Conservation (phyloP, 2,888 invertebrate species). For the Amblyteles armatorius region DNA sequence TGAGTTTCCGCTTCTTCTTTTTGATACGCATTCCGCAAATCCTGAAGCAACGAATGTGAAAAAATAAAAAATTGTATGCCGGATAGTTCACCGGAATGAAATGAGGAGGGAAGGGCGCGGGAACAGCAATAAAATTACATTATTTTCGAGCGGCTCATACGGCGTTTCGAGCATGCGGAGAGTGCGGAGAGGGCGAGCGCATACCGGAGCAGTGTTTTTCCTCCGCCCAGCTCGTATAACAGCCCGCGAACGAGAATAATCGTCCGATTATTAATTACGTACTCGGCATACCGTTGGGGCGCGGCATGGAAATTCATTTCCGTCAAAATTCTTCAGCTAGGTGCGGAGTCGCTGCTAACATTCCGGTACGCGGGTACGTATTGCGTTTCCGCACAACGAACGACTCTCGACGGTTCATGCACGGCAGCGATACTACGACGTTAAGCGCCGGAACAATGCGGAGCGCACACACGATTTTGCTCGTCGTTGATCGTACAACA, state of each 20-base stretch:
- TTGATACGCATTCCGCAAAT: not conserved
- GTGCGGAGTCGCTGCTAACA: not conserved
- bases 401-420: not conserved
- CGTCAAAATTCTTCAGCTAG: constrained; percentile 56
- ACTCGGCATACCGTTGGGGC: constrained; percentile 31
- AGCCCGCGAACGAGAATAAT: constrained; percentile 32
- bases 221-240: not conserved
- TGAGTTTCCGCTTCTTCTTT: not conserved
- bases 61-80: not conserved
- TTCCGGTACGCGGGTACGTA: not conserved
- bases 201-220: constrained; percentile 1
- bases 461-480: not conserved
- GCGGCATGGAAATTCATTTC: constrained; percentile 32
- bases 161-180: too few relatives aligned
- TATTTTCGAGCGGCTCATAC: too few relatives aligned
- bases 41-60: not conserved
- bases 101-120: not conserved
- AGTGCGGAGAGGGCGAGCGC: not conserved
- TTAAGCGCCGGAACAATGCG: not conserved
- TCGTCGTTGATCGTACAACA: not conserved
- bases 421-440: not conserved
- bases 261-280: constrained; percentile 61
- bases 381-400: not conserved
- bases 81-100: not conserved
- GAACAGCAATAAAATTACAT: too few relatives aligned